Percentiles rank a stretch among this genome's conserved stretches.
Evolutionary conservation across 30 jellyfish, hydroid and myxozoan genomes (phyloP).

Genomic region (Chrysaora quinquecirrha): DNA sequence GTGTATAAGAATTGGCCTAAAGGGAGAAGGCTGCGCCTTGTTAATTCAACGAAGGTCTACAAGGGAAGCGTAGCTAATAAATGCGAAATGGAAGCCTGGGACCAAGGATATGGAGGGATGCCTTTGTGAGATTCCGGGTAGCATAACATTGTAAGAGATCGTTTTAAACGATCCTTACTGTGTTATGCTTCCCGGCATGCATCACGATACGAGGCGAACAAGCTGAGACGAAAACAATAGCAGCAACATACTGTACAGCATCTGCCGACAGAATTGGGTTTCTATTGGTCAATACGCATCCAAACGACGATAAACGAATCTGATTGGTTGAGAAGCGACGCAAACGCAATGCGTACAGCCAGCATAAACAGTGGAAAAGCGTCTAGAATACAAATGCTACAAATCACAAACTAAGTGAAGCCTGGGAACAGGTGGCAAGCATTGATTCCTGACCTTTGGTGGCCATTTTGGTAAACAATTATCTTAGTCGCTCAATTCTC

Average conservation of each 20-base stretch:
- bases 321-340: constrained; percentile 1
- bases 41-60: too few species aligned
- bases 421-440: constrained; percentile 48
- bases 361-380: background rate
- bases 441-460: constrained; percentile 38
- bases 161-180: constrained; percentile 74
- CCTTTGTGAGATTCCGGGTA: constrained; percentile 88
- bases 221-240: too few species aligned
- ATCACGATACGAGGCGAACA: background rate
- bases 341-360: constrained; percentile 64
- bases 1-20: too few species aligned
- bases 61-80: too few species aligned
- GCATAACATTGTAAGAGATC: constrained; percentile 99
- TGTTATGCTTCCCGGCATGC: constrained; percentile 83
- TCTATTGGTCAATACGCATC: background rate
- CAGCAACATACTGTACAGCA: background rate
- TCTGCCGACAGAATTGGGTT: background rate
- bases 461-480: constrained; percentile 29
- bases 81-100: too few species aligned
- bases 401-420: constrained; percentile 50
- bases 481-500: background rate
- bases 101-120: too few species aligned
- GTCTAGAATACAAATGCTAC: constrained; percentile 44
- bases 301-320: background rate
- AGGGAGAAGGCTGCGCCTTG: too few species aligned